Evolutionary conservation across 35 echinoderm and acorn worm genomes (phyloP), one percentile per base, ranked within the genome.

Genomic region (Apostichopus californicus): DNA sequence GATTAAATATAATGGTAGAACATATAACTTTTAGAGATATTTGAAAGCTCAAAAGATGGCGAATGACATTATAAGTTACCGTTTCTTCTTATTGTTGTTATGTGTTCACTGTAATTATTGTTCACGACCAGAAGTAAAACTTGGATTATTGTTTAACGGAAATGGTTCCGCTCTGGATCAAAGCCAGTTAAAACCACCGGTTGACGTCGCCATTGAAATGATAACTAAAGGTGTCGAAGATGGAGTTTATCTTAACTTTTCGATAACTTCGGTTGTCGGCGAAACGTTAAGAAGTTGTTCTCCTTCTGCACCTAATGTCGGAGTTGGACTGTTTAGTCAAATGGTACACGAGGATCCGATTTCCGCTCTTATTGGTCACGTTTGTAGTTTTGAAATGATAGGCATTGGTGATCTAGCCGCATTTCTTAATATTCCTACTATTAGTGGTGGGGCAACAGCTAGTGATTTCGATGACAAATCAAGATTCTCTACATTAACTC

Each of bases 351-450:
- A 59, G 56, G 81, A 85, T 6, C 55, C n/a, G 15, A 85, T 85
- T 58, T 5, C 57, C 23, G 81, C 17, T 7, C 81, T 85, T 58
- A 85, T 85, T 9, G 81, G 81, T n/a, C 81, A 85, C 57, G 81
- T 85, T 5, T 85, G 81, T 58, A 85, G 81, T 21, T 57, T 60
- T 24, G 81, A 85, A 21, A 85, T 85, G 81, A 85, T 23, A 85
- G 81, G 81, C 21, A 85, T 85, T 7, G 81, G 81, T 22, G 81
- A 85, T 15, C 52, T 85, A 23, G 81, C 81, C 10, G 81, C 81
- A 52, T 85, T 60, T 60, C 57, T 8, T 14, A 85, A 85, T 8
- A 52, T 85, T n/a, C 81, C 81, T 54, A 55, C 58, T 4, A 20
- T 85, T 13, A 85, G 17, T 59, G 81, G 81, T 10, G 81, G 81